Base-by-base conservation (phyloP, 30 jellyfish, hydroid and myxozoan species). In the Phacellophora camtschatica region DNA sequence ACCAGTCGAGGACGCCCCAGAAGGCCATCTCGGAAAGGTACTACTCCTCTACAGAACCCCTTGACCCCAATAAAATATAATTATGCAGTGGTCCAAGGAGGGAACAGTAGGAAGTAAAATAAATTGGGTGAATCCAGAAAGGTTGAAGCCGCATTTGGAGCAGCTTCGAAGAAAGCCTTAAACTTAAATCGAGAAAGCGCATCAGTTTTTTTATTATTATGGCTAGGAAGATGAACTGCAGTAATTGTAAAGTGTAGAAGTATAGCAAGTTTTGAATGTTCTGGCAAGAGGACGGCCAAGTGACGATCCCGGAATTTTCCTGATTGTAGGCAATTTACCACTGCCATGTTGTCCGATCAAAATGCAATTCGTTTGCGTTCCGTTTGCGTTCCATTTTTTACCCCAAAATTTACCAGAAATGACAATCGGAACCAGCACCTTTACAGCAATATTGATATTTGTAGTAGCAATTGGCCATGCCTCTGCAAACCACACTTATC, bases 371-470 rank as follows among this genome's bases (percentile, higher is more conserved):
- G 77, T 23, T 49, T 50, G 16, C 43, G 57, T 25, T 28, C 25
- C n/a, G n/a, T n/a, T n/a, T n/a, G n/a, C n/a, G n/a, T n/a, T n/a
- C 86, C 86, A 72, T 3, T 31, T 1, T 1, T 18, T 29, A 7
- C 86, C 86, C 86, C 86, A 50, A 8, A 53, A 4, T 25, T 43
- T 54, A 39, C 76, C 75, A 9, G 86, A 75, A 12, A 50, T 9
- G 23, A 72, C 86, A 19, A 74, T 74, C 8, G 87, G 87, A 36
- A 28, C 7, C 2, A 74, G 28, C 56, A 51, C 87, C 87, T 74
- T 74, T 9, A 51, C 63, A n/a, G 78, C 87, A 4, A 74, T 74
- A 53, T 29, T 41, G 5, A 70, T 3, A 13, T 16, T 4, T 23
- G 2, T 4, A 23, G 84, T 0, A 18, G 10, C 84, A 27, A 33